These are phyloP conservation scores for Stegastes partitus DNA, from an alignment of 2,113 vertebrate genomes.

Conservation along the genomic window DNA sequence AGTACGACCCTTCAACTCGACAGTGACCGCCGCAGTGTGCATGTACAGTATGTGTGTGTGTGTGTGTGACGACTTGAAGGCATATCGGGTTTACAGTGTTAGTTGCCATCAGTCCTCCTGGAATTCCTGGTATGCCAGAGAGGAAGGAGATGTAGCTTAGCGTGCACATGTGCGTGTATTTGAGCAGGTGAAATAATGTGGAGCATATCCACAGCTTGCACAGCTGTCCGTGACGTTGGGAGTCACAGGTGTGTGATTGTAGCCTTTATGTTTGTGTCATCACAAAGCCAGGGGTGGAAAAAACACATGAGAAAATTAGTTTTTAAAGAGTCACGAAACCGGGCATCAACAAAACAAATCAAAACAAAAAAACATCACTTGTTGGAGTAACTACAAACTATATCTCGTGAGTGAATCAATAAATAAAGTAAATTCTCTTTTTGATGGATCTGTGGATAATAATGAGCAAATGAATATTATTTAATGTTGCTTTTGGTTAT, in stretches of 20 bases:
- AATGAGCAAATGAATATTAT: too few species aligned
- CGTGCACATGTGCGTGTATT: not conserved
- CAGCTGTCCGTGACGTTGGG: constrained; percentile 24
- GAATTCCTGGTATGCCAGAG: constrained; percentile 47
- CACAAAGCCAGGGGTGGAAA: not conserved
- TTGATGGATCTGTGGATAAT: too few species aligned
- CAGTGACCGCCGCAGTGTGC: not conserved
- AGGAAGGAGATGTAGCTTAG: constrained; percentile 40
- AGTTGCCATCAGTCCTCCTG: constrained; percentile 33
- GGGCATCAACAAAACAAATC: too few species aligned
- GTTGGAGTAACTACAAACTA: too few species aligned
- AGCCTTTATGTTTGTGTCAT: not conserved
- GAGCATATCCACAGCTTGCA: constrained; percentile 1
- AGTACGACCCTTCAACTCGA: constrained; percentile 17
- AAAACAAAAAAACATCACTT: too few species aligned
- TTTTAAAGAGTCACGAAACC: not conserved
- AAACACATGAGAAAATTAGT: not conserved
- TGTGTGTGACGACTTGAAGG: constrained; percentile 21
- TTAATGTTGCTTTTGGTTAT: too few species aligned
- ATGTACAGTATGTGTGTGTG: constrained; percentile 30
- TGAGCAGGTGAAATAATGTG: constrained; percentile 26
- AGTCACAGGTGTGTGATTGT: constrained; percentile 23
- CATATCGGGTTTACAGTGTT: constrained; percentile 49
- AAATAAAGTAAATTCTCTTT: too few species aligned
- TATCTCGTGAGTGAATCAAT: too few species aligned